Evolutionary conservation across 2,113 vertebrate species (phyloP).

Genomic region (Chlamydotis undulata): DNA sequence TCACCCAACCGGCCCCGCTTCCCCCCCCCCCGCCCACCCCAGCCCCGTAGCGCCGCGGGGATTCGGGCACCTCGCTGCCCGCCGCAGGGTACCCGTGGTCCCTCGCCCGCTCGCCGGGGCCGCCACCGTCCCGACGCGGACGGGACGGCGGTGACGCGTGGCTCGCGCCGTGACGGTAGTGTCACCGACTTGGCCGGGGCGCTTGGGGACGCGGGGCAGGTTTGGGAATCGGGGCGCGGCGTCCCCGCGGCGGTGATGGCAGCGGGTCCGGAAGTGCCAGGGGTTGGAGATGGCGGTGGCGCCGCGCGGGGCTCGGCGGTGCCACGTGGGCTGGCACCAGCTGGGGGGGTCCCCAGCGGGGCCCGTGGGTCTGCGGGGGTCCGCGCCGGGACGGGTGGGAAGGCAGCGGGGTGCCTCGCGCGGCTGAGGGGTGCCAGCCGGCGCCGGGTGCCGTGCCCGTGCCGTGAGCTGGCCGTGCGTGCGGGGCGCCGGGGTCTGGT

Average conservation of each 20-base stretch:
- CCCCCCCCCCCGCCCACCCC: background rate
- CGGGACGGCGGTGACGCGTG: background rate
- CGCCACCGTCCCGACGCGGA: background rate
- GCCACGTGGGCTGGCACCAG: background rate
- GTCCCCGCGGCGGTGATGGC: rapidly evolving
- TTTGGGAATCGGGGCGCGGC: rapidly evolving
- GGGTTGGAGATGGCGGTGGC: background rate
- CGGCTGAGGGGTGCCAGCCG: rapidly evolving
- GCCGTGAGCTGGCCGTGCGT: background rate
- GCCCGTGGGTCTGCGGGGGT: background rate
- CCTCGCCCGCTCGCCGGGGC: background rate
- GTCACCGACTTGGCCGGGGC: background rate
- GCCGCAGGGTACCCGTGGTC: background rate
- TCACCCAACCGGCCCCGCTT: background rate
- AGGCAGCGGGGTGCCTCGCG: background rate
- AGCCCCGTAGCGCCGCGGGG: rapidly evolving
- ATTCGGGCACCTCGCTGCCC: background rate
- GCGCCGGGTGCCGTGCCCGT: background rate
- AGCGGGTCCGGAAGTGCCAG: rapidly evolving
- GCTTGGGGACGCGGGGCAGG: background rate
- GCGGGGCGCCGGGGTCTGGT: background rate
- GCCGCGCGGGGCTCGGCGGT: rapidly evolving
- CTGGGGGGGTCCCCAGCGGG: no score
- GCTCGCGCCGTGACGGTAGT: background rate
- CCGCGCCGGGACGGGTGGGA: rapidly evolving